Percentiles rank a stretch among this genome's conserved stretches.
These are phyloP conservation scores for Drosophila lini DNA, from an alignment of 1,140 invertebrate genomes.

Conservation along the genomic window DNA sequence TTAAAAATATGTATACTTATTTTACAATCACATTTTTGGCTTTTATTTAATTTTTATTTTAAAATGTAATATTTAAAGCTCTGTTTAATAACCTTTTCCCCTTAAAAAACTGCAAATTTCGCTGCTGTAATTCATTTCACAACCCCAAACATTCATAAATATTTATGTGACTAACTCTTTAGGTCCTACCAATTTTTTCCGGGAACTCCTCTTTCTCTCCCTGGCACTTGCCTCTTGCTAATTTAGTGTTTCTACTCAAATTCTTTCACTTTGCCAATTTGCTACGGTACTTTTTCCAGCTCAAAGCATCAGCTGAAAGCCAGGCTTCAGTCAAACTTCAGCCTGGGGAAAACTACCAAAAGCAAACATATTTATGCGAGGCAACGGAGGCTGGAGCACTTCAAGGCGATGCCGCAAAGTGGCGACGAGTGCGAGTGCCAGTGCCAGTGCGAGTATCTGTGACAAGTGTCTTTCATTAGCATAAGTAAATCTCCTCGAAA, in stretches of 20 bases:
- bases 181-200: constrained; percentile 34
- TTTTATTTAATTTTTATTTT: neutral
- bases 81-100: neutral
- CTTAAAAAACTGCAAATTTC: neutral
- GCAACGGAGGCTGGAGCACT: constrained; percentile 69
- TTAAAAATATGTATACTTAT: too few species aligned
- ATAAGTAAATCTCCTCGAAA: constrained; percentile 79
- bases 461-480: constrained; percentile 83
- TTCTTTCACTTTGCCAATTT: constrained; percentile 77
- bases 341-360: constrained; percentile 2
- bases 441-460: constrained; percentile 56
- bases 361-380: constrained; percentile 70
- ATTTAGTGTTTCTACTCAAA: constrained; percentile 75
- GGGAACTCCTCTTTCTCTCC: constrained; percentile 27
- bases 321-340: neutral
- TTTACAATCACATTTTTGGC: neutral
- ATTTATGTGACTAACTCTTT: constrained; percentile 60
- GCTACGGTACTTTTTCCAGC: constrained; percentile 71
- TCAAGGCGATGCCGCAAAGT: constrained; percentile 72
- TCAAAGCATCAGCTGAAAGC: constrained; percentile 36
- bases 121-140: constrained; percentile 28
- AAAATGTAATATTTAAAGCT: neutral
- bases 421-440: constrained; percentile 3
- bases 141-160: constrained; percentile 64
- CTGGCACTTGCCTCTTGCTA: constrained; percentile 33